Evolutionary conservation across 2,888 invertebrate species (phyloP), one percentile per base, ranked within the genome.

Genomic region (Tyria jacobaeae): DNA sequence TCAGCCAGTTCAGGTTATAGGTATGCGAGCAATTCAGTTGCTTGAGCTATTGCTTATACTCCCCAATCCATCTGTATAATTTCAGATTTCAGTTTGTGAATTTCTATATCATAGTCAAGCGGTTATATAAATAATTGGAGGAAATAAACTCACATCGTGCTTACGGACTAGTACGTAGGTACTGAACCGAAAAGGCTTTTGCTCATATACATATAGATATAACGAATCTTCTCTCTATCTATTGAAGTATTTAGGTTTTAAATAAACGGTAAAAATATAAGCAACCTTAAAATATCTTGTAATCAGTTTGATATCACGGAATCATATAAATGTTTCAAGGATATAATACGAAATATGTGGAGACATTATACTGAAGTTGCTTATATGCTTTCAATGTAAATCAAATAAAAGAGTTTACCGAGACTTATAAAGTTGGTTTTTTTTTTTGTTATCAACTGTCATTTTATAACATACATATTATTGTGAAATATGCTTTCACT

Each of bases 21-120:
- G 27, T 27, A 27, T 27, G 6, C 6, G 6, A 27, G 6, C 27
- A 27, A 4, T 27, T n/a, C n/a, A n/a, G n/a, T n/a, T n/a, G n/a
- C n/a, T n/a, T n/a, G n/a, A n/a, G n/a, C n/a, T n/a, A n/a, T n/a
- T n/a, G n/a, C n/a, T n/a, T n/a, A n/a, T n/a, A n/a, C n/a, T n/a
- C n/a, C n/a, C n/a, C n/a, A n/a, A n/a, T 49, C 60, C 58, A 62
- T 71, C 71, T 62, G n/a, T 51, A 12, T 12, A 10, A 12, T 17
- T 34, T 6, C 27, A 27, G 10, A 24, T 10, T 55, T 47, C n/a
- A 34, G 47, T 24, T 4, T 47, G 24, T 15, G 15, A 44, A 31
- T 41, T 41, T 44, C 41, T 41, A 41, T 12, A 1, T 27, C 27
- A 21, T 37, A 31, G 54, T 39, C n/a, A n/a, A 48, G 31, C 35